Percentiles rank a stretch among this genome's conserved stretches.
These are phyloP conservation scores for Drosophila helvetica DNA, from an alignment of 2,888 invertebrate genomes.

Conservation along the genomic window DNA sequence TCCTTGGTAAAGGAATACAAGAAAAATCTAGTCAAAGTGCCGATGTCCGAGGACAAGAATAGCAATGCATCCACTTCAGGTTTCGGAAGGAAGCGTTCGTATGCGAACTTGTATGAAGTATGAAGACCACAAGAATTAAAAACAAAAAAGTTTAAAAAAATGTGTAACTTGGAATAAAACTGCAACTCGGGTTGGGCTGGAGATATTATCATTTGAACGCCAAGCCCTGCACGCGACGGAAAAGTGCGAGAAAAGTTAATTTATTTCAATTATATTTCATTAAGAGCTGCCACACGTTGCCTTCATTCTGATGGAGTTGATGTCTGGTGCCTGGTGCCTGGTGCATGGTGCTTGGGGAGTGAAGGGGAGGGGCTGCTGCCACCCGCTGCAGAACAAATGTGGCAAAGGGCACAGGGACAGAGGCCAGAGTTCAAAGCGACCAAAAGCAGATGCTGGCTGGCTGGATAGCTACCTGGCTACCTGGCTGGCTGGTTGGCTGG, in stretches of 20 bases:
- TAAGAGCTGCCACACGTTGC: constrained; percentile 65
- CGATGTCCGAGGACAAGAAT: too few relatives aligned
- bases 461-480: constrained; percentile 13
- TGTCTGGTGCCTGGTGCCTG: not conserved
- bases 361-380: not conserved
- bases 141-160: not conserved
- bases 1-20: too few relatives aligned
- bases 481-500: constrained; percentile 13
- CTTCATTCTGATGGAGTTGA: not conserved
- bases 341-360: not conserved
- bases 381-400: constrained; percentile 4
- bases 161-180: constrained; percentile 21
- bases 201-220: constrained; percentile 33
- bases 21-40: too few relatives aligned
- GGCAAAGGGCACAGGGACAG: constrained; percentile 24
- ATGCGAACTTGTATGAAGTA: too few relatives aligned
- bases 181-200: constrained; percentile 26
- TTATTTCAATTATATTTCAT: constrained; percentile 73
- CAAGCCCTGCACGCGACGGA: constrained; percentile 19
- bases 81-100: too few relatives aligned
- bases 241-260: constrained; percentile 54
- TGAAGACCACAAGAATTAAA: too few relatives aligned
- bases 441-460: constrained; percentile 33
- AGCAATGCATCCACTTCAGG: too few relatives aligned
- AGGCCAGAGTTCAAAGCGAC: constrained; percentile 58